Percentiles rank a stretch among this genome's conserved stretches.
Conservation (phyloP, 1,140 invertebrate species). For the Hypsibius dujardini region DNA sequence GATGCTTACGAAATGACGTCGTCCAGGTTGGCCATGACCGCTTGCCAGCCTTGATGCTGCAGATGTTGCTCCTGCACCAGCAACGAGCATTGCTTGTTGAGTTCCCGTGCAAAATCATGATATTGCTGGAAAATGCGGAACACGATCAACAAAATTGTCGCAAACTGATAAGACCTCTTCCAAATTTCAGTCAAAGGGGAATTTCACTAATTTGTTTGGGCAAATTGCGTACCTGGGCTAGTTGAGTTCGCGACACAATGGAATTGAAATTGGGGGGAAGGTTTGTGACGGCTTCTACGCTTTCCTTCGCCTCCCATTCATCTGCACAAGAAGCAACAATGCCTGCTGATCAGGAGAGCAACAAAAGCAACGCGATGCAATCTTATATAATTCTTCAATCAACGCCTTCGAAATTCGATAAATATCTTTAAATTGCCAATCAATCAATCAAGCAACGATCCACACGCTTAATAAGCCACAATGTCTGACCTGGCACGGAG, state of each 20-base stretch:
- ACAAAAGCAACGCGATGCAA: too few relatives aligned
- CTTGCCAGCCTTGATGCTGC: conserved; percentile 80
- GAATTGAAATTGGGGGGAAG: conserved; percentile 58
- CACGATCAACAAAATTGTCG: conserved; percentile 16
- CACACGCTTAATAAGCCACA: too few relatives aligned
- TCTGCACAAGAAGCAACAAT: not conserved
- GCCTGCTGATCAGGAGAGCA: too few relatives aligned
- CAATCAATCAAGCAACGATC: too few relatives aligned
- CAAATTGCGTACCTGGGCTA: conserved; percentile 46
- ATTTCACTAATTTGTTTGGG: not conserved
- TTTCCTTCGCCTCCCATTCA: conserved; percentile 53
- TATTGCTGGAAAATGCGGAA: conserved; percentile 40
- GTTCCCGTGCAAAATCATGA: conserved; percentile 53
- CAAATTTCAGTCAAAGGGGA: not conserved
- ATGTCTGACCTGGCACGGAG: conserved; percentile 31
- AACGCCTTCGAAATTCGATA: too few relatives aligned
- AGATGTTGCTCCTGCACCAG: conserved; percentile 82
- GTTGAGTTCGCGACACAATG: conserved; percentile 53
- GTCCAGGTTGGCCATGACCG: conserved; percentile 81
- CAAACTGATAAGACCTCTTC: not conserved
- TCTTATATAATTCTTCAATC: too few relatives aligned
- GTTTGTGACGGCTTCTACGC: conserved; percentile 50
- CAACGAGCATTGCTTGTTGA: conserved; percentile 53
- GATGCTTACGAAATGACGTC: conserved; percentile 41
- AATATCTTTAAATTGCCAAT: too few relatives aligned